These are phyloP conservation scores for Cichladusa arquata DNA, from an alignment of 2,113 vertebrate genomes.

Conservation along the genomic window DNA sequence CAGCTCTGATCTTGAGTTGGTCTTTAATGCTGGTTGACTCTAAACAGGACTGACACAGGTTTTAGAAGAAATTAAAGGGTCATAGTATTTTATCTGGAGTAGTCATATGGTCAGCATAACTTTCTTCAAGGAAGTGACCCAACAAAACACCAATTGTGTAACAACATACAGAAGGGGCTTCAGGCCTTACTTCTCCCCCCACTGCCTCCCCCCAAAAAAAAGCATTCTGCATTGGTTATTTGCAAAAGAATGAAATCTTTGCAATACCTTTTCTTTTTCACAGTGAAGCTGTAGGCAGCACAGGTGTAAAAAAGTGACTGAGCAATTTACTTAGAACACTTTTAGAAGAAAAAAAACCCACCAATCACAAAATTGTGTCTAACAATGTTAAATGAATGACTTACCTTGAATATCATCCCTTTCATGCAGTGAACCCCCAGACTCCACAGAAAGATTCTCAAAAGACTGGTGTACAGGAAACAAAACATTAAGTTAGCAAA, in stretches of 20 bases:
- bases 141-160: not conserved
- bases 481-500: constrained; percentile 59
- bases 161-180: not conserved
- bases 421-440: constrained; percentile 85
- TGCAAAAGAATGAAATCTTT: not conserved
- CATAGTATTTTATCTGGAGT: constrained; percentile 42
- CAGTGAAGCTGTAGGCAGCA: not conserved
- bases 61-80: constrained; percentile 67
- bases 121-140: constrained; percentile 18
- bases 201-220: not conserved
- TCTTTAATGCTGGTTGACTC: constrained; percentile 73
- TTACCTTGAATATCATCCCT: constrained; percentile 86
- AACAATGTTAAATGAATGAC: not conserved
- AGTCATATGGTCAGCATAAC: constrained; percentile 20
- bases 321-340: not conserved
- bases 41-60: constrained; percentile 70
- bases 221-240: not conserved
- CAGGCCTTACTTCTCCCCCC: not conserved
- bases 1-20: constrained; percentile 67
- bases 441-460: constrained; percentile 92
- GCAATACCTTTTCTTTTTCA: not conserved
- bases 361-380: not conserved
- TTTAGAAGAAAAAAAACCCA: not conserved
- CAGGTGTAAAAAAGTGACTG: not conserved
- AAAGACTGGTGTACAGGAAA: constrained; percentile 80